These are phyloP conservation scores for Hyles euphorbiae DNA, from an alignment of 1,140 invertebrate species.

Conservation along the genomic window DNA sequence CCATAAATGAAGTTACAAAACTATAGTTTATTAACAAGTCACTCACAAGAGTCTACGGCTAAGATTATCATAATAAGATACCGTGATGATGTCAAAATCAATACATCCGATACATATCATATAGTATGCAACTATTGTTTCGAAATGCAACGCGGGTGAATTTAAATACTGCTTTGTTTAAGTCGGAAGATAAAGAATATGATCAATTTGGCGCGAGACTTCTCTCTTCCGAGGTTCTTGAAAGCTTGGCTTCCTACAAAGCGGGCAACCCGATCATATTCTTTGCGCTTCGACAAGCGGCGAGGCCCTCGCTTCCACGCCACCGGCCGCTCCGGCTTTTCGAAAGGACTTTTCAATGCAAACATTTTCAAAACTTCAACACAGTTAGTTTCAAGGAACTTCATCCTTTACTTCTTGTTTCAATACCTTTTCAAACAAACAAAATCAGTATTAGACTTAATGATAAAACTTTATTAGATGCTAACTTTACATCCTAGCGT, in stretches of 20 bases:
- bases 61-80: slow-evolving; percentile 20
- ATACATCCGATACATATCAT: slow-evolving; percentile 46
- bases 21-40: slow-evolving; percentile 71
- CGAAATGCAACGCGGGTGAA: slow-evolving; percentile 11
- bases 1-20: slow-evolving; percentile 56
- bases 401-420: slow-evolving; percentile 78
- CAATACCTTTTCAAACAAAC: slow-evolving; percentile 77
- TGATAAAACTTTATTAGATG: slow-evolving; percentile 67
- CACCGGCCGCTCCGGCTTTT: slow-evolving; percentile 54
- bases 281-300: slow-evolving; percentile 48
- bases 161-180: slow-evolving; percentile 2
- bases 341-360: slow-evolving; percentile 59
- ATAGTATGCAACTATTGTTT: slow-evolving; percentile 41
- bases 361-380: slow-evolving; percentile 73
- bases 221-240: slow-evolving; percentile 47
- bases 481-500: slow-evolving; percentile 64
- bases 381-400: slow-evolving; percentile 75
- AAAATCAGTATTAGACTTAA: slow-evolving; percentile 76
- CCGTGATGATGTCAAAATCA: slow-evolving; percentile 25
- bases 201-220: slow-evolving; percentile 48
- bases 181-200: slow-evolving; percentile 65
- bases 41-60: slow-evolving; percentile 67
- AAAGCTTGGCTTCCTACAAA: slow-evolving; percentile 43
- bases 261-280: slow-evolving; percentile 57
- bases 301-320: slow-evolving; percentile 39